A percentile compares a stretch with the other conserved stretches of the same genome.
Evolutionary conservation across 2,888 invertebrate species (phyloP).

Genomic region (Corythucha ciliata): DNA sequence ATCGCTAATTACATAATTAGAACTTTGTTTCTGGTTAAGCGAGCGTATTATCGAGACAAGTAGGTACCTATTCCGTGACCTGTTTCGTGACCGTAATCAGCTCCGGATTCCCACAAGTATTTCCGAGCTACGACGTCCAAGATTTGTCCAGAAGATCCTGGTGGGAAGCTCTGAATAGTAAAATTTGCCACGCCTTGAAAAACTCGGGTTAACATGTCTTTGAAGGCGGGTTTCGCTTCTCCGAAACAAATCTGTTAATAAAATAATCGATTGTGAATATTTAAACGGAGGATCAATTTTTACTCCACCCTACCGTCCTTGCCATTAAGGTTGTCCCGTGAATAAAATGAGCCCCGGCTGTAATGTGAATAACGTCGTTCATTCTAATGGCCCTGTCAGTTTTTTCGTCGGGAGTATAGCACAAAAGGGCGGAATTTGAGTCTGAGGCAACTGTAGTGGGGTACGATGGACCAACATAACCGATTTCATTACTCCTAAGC

Average conservation of each 20-base stretch:
- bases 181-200: constrained; percentile 78
- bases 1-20: no score
- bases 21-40: no score
- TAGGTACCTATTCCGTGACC: constrained; percentile 78
- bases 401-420: constrained; percentile 63
- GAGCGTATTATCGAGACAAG: no score
- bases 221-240: constrained; percentile 60
- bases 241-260: constrained; percentile 64
- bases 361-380: constrained; percentile 79
- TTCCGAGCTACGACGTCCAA: constrained; percentile 74
- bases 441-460: constrained; percentile 85
- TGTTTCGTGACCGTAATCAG: constrained; percentile 89
- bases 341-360: constrained; percentile 75
- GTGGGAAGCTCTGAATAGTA: constrained; percentile 65
- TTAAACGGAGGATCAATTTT: no score
- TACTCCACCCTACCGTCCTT: constrained; percentile 60
- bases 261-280: no score
- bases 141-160: constrained; percentile 50
- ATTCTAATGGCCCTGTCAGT: constrained; percentile 56
- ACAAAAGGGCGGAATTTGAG: constrained; percentile 85
- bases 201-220: constrained; percentile 77
- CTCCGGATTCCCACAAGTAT: constrained; percentile 75
- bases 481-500: constrained; percentile 61
- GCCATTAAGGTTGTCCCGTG: constrained; percentile 95
- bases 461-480: constrained; percentile 79